A percentile compares a stretch with the other conserved stretches of the same genome.
Evolutionary conservation across 2,888 invertebrate species (phyloP).

Genomic region (Stratiomys singularior): DNA sequence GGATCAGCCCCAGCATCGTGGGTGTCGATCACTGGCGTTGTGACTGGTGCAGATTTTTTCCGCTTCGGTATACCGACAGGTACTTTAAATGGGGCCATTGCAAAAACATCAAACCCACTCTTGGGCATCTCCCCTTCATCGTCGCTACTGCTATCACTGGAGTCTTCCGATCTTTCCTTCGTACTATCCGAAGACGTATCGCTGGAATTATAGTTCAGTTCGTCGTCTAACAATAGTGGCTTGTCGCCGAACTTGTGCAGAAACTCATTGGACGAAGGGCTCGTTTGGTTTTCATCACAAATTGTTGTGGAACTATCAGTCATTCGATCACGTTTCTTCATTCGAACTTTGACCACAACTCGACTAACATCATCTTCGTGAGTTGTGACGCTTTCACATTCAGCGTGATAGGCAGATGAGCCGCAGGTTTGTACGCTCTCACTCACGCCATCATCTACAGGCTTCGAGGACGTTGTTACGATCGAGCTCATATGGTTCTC

Average conservation of each 20-base stretch:
- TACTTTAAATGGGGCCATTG: conserved; percentile 74
- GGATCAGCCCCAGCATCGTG: conserved; percentile 53
- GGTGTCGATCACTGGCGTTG: conserved; percentile 38
- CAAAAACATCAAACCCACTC: conserved; percentile 73
- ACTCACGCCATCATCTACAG: conserved; percentile 69
- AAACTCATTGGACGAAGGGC: conserved; percentile 68
- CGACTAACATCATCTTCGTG: conserved; percentile 71
- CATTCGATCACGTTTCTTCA: conserved; percentile 65
- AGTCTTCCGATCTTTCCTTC: conserved; percentile 52
- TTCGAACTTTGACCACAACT: conserved; percentile 67
- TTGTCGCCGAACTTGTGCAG: conserved; percentile 81
- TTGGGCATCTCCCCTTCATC: conserved; percentile 57
- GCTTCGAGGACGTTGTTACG: conserved; percentile 50
- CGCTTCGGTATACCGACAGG: conserved; percentile 57
- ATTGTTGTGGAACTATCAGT: conserved; percentile 56
- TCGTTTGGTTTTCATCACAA: conserved; percentile 68
- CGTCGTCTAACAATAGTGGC: conserved; percentile 80
- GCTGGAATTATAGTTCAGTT: conserved; percentile 71
- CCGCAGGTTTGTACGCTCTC: conserved; percentile 75
- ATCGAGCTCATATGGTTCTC: conserved; percentile 62
- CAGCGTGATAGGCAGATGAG: conserved; percentile 77
- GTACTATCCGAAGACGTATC: conserved; percentile 54
- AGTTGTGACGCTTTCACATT: conserved; percentile 76
- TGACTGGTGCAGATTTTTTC: conserved; percentile 50
- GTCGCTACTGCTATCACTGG: conserved; percentile 53